Percentiles rank a stretch among this genome's conserved stretches.
These are phyloP conservation scores for Sorex maritimensis DNA, from an alignment of 2,797 vertebrate species.

Conservation along the genomic window DNA sequence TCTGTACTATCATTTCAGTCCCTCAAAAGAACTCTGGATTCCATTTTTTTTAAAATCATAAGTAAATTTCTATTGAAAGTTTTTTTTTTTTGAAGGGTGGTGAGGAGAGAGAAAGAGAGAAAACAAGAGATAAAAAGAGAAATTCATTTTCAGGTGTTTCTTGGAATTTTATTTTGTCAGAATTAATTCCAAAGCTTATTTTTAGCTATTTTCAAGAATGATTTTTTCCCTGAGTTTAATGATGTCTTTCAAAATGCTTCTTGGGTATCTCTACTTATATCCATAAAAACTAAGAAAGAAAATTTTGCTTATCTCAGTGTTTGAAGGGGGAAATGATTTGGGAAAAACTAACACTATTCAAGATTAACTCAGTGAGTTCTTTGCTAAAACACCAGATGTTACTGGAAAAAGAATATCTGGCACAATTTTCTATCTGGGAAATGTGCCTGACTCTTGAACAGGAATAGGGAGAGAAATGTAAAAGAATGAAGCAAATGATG, in stretches of 20 bases:
- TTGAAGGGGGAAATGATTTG: conserved; percentile 67
- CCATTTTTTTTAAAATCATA: too few relatives aligned
- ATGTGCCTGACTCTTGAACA: conserved; percentile 53
- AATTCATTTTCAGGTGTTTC: background rate
- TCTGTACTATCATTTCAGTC: too few relatives aligned
- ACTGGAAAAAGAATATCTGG: conserved; percentile 76
- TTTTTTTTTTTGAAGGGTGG: conserved; percentile 27
- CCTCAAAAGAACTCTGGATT: too few relatives aligned
- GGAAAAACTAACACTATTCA: conserved; percentile 87
- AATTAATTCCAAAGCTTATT: background rate
- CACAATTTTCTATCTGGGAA: conserved; percentile 76
- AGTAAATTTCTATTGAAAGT: too few relatives aligned
- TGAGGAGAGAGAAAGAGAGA: background rate
- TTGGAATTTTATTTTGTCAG: conserved; percentile 35
- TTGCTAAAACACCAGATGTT: conserved; percentile 89
- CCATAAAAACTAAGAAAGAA: conserved; percentile 64
- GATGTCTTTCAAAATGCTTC: conserved; percentile 69
- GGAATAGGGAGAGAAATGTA: conserved; percentile 28
- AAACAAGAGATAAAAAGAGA: background rate
- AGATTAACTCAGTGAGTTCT: conserved; percentile 81
- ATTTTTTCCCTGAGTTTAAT: conserved; percentile 43
- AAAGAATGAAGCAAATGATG: conserved; percentile 65
- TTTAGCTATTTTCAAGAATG: conserved; percentile 40
- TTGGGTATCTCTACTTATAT: conserved; percentile 79
- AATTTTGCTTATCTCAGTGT: conserved; percentile 67